A percentile compares a stretch with the other conserved stretches of the same genome.
Conservation (phyloP, 2,113 vertebrate species). For the Diglossa brunneiventris region DNA sequence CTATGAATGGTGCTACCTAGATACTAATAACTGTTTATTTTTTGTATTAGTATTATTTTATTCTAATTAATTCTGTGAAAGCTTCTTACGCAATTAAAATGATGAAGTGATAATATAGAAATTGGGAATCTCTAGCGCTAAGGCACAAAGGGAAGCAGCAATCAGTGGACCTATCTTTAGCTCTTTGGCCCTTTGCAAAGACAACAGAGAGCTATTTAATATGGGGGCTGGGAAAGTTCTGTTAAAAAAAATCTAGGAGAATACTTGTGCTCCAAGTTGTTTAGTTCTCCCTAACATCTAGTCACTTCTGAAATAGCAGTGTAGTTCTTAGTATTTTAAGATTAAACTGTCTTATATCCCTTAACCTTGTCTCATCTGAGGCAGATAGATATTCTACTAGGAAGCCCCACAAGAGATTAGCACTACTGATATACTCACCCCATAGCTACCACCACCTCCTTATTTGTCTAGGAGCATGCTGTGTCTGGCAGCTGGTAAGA, state of each 20-base stretch:
- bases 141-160: conserved; percentile 37
- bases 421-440: background rate
- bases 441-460: conserved; percentile 10
- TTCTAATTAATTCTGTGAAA: conserved; percentile 26
- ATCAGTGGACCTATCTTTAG: conserved; percentile 52
- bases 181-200: conserved; percentile 47
- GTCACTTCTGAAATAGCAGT: background rate
- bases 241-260: background rate
- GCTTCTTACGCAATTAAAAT: conserved; percentile 40
- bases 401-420: background rate
- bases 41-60: conserved; percentile 2
- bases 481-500: conserved; percentile 44
- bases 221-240: background rate
- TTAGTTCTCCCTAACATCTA: background rate
- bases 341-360: background rate
- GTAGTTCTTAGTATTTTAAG: background rate
- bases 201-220: conserved; percentile 29
- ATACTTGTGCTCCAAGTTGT: background rate
- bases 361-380: background rate
- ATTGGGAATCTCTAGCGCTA: background rate
- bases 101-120: background rate
- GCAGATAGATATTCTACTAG: conserved; percentile 10
- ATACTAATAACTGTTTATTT: background rate
- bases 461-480: conserved; percentile 43
- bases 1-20: background rate